Evolutionary conservation across 2,113 vertebrate genomes (phyloP).

Genomic region (Chionomys nivalis): DNA sequence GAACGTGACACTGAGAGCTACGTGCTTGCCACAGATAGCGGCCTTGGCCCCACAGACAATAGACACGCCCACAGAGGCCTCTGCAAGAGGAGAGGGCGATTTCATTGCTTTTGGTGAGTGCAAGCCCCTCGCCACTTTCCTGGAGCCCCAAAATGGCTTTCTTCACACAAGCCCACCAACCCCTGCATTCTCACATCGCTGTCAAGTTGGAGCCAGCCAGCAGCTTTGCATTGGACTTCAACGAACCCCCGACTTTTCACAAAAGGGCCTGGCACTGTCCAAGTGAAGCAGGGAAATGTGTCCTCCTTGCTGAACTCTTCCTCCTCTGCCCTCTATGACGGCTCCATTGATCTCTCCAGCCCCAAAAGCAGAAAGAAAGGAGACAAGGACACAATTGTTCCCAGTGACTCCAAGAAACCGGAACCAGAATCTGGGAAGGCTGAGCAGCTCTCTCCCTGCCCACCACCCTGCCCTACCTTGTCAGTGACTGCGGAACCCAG

Average conservation of each 20-base stretch:
- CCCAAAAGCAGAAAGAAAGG: slow-evolving; percentile 89
- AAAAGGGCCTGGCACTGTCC: slow-evolving; percentile 86
- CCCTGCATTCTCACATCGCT: slow-evolving; percentile 74
- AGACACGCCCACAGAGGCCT: slow-evolving; percentile 58
- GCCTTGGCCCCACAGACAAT: slow-evolving; percentile 73
- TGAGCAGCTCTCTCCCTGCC: slow-evolving; percentile 79
- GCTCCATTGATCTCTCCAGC: slow-evolving; percentile 95
- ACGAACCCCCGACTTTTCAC: slow-evolving; percentile 96
- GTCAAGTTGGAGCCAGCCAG: slow-evolving; percentile 90
- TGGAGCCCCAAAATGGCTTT: slow-evolving; percentile 85
- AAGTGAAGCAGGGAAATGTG: slow-evolving; percentile 89
- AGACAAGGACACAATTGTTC: slow-evolving; percentile 82
- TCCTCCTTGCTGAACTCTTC: slow-evolving; percentile 78
- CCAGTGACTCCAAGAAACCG: slow-evolving; percentile 84
- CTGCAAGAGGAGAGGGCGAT: slow-evolving; percentile 73
- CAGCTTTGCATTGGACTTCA: slow-evolving; percentile 87
- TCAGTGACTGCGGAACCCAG: slow-evolving; percentile 79
- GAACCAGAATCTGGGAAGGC: slow-evolving; percentile 74
- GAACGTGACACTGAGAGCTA: slow-evolving; percentile 95
- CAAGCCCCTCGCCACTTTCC: slow-evolving; percentile 83
- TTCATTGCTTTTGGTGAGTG: slow-evolving; percentile 80
- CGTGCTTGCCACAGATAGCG: slow-evolving; percentile 87
- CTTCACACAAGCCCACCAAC: not conserved
- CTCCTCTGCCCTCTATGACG: slow-evolving; percentile 84
- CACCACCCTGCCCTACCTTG: slow-evolving; percentile 80